Evolutionary conservation across 2,888 invertebrate species (phyloP).

Genomic region (Allacma fusca): DNA sequence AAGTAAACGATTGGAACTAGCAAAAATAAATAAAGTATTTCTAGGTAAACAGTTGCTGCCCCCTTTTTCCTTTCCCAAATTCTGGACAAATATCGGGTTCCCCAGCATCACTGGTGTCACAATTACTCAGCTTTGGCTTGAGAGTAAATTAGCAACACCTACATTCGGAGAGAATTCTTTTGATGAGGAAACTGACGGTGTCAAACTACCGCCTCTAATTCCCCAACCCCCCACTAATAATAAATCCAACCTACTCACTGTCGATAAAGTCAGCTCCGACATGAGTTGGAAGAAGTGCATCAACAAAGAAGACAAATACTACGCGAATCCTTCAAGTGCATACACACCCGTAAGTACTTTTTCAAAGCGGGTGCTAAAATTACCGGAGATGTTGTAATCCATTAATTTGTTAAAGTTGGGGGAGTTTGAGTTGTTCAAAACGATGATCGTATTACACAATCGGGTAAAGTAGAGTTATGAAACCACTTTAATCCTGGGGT

Average conservation of each 20-base stretch:
- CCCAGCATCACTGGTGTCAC: background rate
- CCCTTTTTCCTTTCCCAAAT: background rate
- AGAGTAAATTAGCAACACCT: slow-evolving; percentile 3
- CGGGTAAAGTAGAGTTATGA: too few species aligned
- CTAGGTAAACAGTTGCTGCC: background rate
- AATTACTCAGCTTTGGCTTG: background rate
- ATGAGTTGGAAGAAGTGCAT: background rate
- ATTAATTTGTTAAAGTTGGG: too few species aligned
- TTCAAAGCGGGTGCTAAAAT: too few species aligned
- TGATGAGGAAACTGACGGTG: background rate
- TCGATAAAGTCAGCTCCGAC: background rate
- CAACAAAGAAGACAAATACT: background rate
- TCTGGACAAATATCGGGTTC: background rate
- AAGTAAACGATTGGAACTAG: background rate
- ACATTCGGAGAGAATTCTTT: slow-evolving; percentile 9
- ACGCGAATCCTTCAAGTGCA: background rate
- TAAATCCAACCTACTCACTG: background rate
- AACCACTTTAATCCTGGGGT: too few species aligned
- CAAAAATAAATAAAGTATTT: background rate
- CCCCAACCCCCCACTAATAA: background rate
- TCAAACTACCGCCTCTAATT: background rate
- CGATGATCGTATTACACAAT: too few species aligned
- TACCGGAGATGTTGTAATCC: too few species aligned
- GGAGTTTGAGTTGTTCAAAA: too few species aligned
- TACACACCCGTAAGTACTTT: background rate